Evolutionary conservation across 2,113 vertebrate genomes (phyloP).

Genomic region (Capreolus pygargus): DNA sequence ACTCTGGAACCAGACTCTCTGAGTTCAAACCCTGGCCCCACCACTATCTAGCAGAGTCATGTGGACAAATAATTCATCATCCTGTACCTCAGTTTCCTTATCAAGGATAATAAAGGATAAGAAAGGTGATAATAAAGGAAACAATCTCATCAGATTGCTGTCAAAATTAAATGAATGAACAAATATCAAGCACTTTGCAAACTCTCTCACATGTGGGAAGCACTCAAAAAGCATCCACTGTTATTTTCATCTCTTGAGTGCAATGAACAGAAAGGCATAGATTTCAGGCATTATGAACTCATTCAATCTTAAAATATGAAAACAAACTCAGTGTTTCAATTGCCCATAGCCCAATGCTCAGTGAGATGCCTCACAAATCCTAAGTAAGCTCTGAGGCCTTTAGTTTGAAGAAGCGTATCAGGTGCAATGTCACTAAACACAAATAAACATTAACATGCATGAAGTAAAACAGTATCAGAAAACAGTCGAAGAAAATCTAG

Average conservation of each 20-base stretch:
- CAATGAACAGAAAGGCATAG: neutral
- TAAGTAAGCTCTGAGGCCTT: neutral
- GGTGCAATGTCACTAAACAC: neutral
- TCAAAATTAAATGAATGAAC: neutral
- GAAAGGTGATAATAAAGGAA: neutral
- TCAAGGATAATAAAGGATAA: neutral
- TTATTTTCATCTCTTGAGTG: neutral
- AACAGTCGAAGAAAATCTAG: neutral
- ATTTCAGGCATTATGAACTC: neutral
- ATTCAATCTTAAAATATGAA: slow-evolving; percentile 4
- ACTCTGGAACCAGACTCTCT: neutral
- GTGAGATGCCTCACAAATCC: neutral
- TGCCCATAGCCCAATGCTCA: neutral
- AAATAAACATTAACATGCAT: neutral
- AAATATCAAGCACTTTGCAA: neutral
- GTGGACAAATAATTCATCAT: neutral
- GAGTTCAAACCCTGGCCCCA: neutral
- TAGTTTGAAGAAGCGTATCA: neutral
- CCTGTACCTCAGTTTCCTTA: neutral
- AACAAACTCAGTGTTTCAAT: slow-evolving; percentile 15
- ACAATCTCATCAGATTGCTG: neutral
- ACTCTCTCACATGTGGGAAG: neutral
- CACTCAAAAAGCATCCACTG: neutral
- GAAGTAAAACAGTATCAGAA: neutral
- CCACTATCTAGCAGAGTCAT: no score